phyloP scores from a whole-genome alignment of 2,888 invertebrate species.

The Stenichneumon culpator region DNA sequence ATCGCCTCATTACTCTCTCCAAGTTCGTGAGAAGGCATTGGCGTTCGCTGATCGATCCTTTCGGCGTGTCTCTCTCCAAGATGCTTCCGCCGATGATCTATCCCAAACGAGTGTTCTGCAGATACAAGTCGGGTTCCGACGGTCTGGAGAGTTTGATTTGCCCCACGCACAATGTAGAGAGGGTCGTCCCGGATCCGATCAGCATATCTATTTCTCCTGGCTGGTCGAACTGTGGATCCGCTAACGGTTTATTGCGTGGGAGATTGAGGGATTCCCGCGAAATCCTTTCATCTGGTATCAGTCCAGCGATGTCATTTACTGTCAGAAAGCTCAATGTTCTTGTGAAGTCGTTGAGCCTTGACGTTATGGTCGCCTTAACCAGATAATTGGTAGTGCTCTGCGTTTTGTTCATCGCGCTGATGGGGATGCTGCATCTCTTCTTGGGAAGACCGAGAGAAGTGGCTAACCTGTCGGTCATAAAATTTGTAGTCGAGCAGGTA shows the following conservation, averaged over 20 bases:
- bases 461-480: background rate
- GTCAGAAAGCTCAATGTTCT: constrained; percentile 11
- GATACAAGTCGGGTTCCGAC: constrained; percentile 1
- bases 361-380: background rate
- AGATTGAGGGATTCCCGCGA: constrained; percentile 22
- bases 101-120: constrained; percentile 63
- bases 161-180: constrained; percentile 53
- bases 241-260: constrained; percentile 57
- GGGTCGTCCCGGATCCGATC: constrained; percentile 57
- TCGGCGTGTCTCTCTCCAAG: too few relatives aligned
- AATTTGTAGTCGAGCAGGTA: too few relatives aligned
- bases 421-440: too few relatives aligned
- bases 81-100: constrained; percentile 62
- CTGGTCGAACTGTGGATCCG: constrained; percentile 67
- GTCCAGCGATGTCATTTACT: background rate
- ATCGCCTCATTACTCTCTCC: background rate
- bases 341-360: background rate
- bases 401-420: too few relatives aligned
- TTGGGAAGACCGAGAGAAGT: too few relatives aligned
- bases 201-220: constrained; percentile 61
- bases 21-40: too few relatives aligned
- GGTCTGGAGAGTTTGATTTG: constrained; percentile 32
- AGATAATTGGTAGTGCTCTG: background rate
- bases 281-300: constrained; percentile 42
- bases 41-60: too few relatives aligned